Percentiles rank a stretch among this genome's conserved stretches.
Conservation (phyloP, 2,113 vertebrate species). For the Triplophysa tibetana region DNA sequence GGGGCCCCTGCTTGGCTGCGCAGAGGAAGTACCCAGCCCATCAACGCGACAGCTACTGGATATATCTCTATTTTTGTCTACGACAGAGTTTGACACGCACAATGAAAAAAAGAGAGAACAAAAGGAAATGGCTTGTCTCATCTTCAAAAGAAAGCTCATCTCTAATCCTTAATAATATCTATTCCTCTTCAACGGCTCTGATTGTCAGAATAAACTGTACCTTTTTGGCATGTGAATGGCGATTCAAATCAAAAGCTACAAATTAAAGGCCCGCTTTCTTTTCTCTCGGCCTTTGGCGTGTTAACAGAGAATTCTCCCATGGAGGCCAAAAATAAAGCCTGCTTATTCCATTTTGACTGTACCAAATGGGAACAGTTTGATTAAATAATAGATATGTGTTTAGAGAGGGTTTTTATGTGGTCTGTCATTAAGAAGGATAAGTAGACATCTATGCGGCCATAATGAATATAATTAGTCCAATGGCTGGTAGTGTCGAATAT, state of each 20-base stretch:
- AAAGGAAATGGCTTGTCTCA: conserved; percentile 54
- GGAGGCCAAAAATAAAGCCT: conserved; percentile 86
- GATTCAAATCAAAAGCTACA: conserved; percentile 74
- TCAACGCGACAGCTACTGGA: conserved; percentile 45
- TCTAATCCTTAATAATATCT: conserved; percentile 71
- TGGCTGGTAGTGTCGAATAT: conserved; percentile 87
- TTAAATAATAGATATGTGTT: conserved; percentile 99
- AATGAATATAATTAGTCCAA: conserved; percentile 98
- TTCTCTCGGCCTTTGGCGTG: conserved; percentile 65
- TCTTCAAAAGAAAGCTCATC: conserved; percentile 51
- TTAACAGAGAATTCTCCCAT: conserved; percentile 68
- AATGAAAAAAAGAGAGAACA: conserved; percentile 40
- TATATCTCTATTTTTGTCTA: conserved; percentile 25
- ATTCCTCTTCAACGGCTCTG: conserved; percentile 62
- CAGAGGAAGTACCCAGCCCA: conserved; percentile 22
- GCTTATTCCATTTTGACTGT: conserved; percentile 76
- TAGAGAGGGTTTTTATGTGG: conserved; percentile 82
- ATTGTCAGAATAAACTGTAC: conserved; percentile 74
- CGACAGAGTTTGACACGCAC: conserved; percentile 31
- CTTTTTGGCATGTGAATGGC: conserved; percentile 72
- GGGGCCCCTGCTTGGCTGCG: conserved; percentile 20
- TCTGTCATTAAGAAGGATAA: conserved; percentile 95
- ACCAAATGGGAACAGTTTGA: conserved; percentile 93
- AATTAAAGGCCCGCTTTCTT: conserved; percentile 69
- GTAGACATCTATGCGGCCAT: conserved; percentile 90